Percentiles rank a stretch among this genome's conserved stretches.
These are phyloP conservation scores for Dynastes hyllus DNA, from an alignment of 2,888 invertebrate genomes.

Conservation along the genomic window DNA sequence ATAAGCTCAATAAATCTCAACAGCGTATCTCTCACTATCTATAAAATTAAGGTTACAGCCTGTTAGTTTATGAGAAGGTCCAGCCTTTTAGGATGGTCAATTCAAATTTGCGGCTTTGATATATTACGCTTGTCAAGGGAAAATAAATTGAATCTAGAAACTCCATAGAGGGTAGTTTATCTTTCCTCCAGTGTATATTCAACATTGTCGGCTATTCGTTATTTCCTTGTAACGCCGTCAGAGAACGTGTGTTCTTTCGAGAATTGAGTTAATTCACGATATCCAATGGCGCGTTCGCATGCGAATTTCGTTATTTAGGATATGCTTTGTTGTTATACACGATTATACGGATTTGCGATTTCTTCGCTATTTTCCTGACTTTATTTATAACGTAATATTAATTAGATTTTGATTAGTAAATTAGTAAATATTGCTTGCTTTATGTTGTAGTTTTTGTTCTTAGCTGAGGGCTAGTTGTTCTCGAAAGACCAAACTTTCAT, in stretches of 20 bases:
- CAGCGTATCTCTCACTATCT: slow-evolving; percentile 18
- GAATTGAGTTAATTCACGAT: slow-evolving; percentile 10
- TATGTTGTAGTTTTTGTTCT: too few species aligned
- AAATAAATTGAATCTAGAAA: slow-evolving; percentile 45
- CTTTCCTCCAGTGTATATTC: slow-evolving; percentile 35
- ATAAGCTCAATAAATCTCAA: neutral
- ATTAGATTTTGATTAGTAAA: too few species aligned
- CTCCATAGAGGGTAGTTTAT: slow-evolving; percentile 28
- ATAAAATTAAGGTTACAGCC: slow-evolving; percentile 45
- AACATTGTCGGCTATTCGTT: slow-evolving; percentile 31
- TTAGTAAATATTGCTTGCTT: too few species aligned
- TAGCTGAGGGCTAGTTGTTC: too few species aligned
- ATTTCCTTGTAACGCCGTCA: neutral
- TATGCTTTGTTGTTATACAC: neutral
- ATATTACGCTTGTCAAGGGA: slow-evolving; percentile 46
- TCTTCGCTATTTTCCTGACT: too few species aligned
- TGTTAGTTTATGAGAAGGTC: slow-evolving; percentile 43
- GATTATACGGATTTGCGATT: too few species aligned
- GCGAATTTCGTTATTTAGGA: slow-evolving; percentile 8
- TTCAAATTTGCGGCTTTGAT: slow-evolving; percentile 50
- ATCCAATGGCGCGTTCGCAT: neutral
- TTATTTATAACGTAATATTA: too few species aligned
- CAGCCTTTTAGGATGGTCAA: slow-evolving; percentile 40
- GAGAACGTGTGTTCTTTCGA: slow-evolving; percentile 13
- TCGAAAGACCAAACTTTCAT: too few species aligned